Evolutionary conservation across 2,888 invertebrate genomes (phyloP).

Genomic region (Suillia variegata): DNA sequence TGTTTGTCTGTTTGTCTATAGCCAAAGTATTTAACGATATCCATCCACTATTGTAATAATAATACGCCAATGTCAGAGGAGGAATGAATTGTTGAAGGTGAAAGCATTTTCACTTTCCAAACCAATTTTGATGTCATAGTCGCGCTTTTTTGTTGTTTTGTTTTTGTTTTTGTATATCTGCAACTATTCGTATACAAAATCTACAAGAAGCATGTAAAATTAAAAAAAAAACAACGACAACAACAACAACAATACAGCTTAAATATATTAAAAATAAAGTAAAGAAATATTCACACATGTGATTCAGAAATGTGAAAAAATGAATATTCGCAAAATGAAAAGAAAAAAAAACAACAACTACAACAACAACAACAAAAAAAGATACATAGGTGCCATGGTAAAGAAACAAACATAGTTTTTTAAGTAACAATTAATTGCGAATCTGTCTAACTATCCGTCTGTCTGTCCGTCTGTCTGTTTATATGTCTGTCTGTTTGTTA

Average conservation of each 20-base stretch:
- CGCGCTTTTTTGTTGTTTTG: no score
- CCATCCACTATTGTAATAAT: not conserved
- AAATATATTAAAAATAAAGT: not conserved
- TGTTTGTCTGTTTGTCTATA: no score
- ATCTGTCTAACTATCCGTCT: no score
- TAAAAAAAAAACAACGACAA: not conserved
- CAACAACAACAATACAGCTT: not conserved
- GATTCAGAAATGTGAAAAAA: not conserved
- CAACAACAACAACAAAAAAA: no score
- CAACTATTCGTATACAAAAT: not conserved
- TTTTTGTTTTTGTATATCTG: constrained; percentile 27
- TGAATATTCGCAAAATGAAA: not conserved
- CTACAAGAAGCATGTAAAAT: not conserved
- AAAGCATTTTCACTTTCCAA: constrained; percentile 56
- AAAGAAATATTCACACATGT: not conserved
- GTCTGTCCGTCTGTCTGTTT: no score
- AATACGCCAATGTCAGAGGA: not conserved
- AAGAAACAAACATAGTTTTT: not conserved
- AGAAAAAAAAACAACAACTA: no score
- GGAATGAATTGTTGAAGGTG: constrained; percentile 42
- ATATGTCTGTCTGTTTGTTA: no score
- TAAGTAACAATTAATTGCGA: constrained; percentile 9
- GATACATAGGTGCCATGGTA: not conserved
- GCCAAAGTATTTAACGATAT: no score
- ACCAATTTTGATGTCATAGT: constrained; percentile 37